Evolutionary conservation across 2,797 vertebrate genomes (phyloP).

Genomic region (Triplophysa yarkandensis): DNA sequence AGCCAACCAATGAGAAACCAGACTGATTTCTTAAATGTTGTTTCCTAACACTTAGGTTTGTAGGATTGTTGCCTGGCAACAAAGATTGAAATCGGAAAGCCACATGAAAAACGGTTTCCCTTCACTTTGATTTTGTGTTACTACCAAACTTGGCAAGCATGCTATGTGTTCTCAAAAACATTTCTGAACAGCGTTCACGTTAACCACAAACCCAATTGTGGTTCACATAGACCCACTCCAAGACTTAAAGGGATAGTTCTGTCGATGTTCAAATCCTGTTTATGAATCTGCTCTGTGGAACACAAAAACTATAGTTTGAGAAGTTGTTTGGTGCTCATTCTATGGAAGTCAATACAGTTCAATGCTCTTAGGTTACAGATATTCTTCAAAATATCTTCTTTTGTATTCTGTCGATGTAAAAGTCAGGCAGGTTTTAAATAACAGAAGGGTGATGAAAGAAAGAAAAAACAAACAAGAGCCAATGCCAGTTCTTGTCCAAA

Average conservation of each 20-base stretch:
- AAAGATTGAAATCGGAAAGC: neutral
- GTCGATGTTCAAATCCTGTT: no score
- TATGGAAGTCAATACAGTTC: no score
- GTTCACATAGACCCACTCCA: neutral
- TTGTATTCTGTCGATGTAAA: no score
- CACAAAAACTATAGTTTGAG: no score
- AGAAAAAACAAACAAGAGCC: no score
- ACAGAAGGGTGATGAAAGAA: no score
- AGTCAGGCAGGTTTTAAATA: no score
- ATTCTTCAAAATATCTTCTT: no score
- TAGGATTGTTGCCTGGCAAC: neutral
- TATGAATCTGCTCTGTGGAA: no score
- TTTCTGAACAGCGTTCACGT: neutral
- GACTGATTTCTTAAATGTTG: neutral
- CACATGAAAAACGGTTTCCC: neutral
- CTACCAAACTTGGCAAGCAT: neutral
- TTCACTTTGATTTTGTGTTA: conserved; percentile 2
- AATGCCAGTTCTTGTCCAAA: neutral
- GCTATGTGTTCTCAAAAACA: neutral
- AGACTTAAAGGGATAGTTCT: neutral
- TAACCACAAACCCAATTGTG: neutral
- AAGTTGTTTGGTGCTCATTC: no score
- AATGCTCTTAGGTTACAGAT: no score
- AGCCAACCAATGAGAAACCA: neutral
- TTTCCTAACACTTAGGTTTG: neutral